Percentiles rank a stretch among this genome's conserved stretches.
Evolutionary conservation across 2,113 vertebrate genomes (phyloP).

Genomic region (Labeo rohita): DNA sequence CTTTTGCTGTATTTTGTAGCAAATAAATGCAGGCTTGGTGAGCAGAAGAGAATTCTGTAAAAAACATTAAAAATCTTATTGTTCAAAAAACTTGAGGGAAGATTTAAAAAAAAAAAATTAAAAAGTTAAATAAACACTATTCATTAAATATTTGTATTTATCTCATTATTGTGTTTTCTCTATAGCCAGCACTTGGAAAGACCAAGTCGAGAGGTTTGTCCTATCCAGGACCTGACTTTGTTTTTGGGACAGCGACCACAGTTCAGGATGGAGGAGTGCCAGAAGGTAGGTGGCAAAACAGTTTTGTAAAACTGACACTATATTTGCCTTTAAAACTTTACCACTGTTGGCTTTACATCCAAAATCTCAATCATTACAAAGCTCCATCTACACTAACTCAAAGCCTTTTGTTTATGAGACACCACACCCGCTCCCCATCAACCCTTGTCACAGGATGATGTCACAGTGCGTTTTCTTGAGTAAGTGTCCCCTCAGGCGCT

Average conservation of each 20-base stretch:
- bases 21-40: too few relatives aligned
- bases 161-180: conserved; percentile 20
- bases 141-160: background rate
- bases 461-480: conserved; percentile 43
- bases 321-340: background rate
- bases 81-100: background rate
- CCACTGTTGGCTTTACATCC: background rate
- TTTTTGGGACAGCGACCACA: conserved; percentile 71
- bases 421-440: conserved; percentile 13
- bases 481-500: conserved; percentile 39
- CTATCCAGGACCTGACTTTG: conserved; percentile 78
- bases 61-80: too few relatives aligned
- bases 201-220: conserved; percentile 70
- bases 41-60: too few relatives aligned
- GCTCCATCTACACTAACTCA: background rate
- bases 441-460: conserved; percentile 37
- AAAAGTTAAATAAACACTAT: too few relatives aligned
- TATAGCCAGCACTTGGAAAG: conserved; percentile 80
- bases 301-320: conserved; percentile 3
- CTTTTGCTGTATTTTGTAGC: too few relatives aligned
- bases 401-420: conserved; percentile 36
- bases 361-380: background rate
- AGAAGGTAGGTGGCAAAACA: conserved; percentile 74
- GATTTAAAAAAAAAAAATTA: too few relatives aligned
- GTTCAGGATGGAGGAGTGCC: conserved; percentile 80